Conservation (phyloP, 2,113 vertebrate species). For the Galemys pyrenaicus region DNA sequence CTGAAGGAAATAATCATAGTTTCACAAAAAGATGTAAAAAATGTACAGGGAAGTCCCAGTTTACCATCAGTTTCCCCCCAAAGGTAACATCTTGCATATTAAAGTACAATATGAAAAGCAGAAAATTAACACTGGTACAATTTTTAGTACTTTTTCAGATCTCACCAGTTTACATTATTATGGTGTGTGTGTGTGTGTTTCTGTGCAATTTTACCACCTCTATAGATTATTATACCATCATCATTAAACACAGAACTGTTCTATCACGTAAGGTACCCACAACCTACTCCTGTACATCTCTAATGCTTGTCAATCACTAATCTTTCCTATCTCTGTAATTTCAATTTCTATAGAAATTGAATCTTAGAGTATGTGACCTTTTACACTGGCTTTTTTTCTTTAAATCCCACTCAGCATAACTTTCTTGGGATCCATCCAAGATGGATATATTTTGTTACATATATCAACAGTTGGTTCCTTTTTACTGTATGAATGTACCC, state of each 20-base stretch:
- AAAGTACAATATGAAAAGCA: neutral
- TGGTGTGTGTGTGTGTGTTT: neutral
- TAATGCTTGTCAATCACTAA: neutral
- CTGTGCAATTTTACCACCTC: neutral
- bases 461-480: neutral
- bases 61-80: neutral
- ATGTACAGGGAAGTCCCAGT: neutral
- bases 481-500: neutral
- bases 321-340: neutral
- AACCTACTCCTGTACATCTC: neutral
- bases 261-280: neutral
- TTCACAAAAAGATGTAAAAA: constrained; percentile 16
- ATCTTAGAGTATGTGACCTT: neutral
- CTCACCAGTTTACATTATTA: neutral
- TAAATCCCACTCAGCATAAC: neutral
- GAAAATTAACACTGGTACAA: neutral
- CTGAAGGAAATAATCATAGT: constrained; percentile 4
- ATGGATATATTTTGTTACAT: neutral
- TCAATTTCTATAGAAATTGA: neutral
- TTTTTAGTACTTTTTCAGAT: neutral
- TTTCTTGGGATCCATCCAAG: neutral
- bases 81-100: neutral
- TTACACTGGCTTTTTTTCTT: neutral
- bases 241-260: neutral
- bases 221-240: neutral